Evolutionary conservation across 1,140 invertebrate genomes (phyloP), one percentile per base, ranked within the genome.

Genomic region (Vanessa atalanta): DNA sequence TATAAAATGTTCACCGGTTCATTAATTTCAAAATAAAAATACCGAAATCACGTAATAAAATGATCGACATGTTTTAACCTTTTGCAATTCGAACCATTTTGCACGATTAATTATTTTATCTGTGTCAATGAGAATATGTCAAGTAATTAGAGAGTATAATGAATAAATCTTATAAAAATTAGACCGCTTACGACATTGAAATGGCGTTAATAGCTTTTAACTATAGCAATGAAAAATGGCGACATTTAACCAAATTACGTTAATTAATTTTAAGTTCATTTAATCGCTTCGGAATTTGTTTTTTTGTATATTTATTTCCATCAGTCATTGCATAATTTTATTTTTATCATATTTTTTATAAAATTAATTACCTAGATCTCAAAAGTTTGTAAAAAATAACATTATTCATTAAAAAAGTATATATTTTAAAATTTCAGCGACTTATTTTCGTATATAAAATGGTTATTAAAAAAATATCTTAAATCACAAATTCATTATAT

Each of bases 91-190:
- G 8, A 67, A 50, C 37, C 12, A 69, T 23, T 61, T 61, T 47
- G 37, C 55, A 47, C 66, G 26, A 69, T 69, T 69, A 69, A 69
- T 69, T 57, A 47, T 47, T 55, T 69, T 23, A 69, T 69, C 48
- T 69, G 50, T 69, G 66, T 69, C 66, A 69, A 69, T 37, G 66
- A 57, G 50, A 69, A 69, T 60, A 69, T 47, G 53, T 69, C 66
- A 57, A 69, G 53, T 57, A 53, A 69, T 69, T 69, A 69, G 66
- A 57, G 51, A 69, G 2, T 14, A 47, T 20, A 69, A 16, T 47
- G 5, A 9, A 69, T 69, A 69, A 69, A 69, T 69, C 66, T 69
- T 69, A 69, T 60, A 53, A 69, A 69, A 69, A 69, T 69, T 53
- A 43, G 51, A 55, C 26, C 66, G 26, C 23, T 69, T 69, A 60